Evolutionary conservation across 2,888 invertebrate genomes (phyloP).

Genomic region (Labia minor): DNA sequence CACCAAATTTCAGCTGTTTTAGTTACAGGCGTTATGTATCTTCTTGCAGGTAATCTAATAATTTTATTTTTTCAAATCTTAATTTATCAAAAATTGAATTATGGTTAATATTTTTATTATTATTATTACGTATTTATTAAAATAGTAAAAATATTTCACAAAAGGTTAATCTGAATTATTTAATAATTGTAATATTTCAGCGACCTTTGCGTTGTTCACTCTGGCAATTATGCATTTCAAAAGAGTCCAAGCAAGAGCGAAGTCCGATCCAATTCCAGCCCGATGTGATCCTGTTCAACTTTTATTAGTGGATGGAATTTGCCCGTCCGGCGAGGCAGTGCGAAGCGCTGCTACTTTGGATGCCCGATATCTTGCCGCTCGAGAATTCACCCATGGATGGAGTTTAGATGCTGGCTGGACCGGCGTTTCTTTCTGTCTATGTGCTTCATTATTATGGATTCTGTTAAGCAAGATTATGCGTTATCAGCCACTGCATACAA

Average conservation of each 20-base stretch:
- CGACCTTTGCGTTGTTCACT: slow-evolving; percentile 81
- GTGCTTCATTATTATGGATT: slow-evolving; percentile 78
- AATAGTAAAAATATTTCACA: not conserved
- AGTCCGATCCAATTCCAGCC: slow-evolving; percentile 34
- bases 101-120: not conserved
- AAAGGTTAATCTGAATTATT: no score
- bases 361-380: slow-evolving; percentile 39
- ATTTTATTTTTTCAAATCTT: slow-evolving; percentile 1
- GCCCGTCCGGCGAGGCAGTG: slow-evolving; percentile 20
- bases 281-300: slow-evolving; percentile 20
- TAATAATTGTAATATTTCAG: slow-evolving; percentile 47
- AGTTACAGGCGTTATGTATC: slow-evolving; percentile 88
- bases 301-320: slow-evolving; percentile 29
- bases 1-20: slow-evolving; percentile 89
- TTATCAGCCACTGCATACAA: slow-evolving; percentile 56
- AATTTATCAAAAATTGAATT: no score
- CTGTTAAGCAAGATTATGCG: slow-evolving; percentile 82
- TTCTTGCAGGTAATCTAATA: slow-evolving; percentile 63
- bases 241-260: slow-evolving; percentile 51
- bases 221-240: slow-evolving; percentile 88
- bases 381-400: slow-evolving; percentile 70
- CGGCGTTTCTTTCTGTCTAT: slow-evolving; percentile 69
- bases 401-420: slow-evolving; percentile 77
- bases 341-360: slow-evolving; percentile 24
- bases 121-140: no score